phyloP scores from a whole-genome alignment of 2,888 invertebrate species.

The Anagyrus pseudococci region DNA sequence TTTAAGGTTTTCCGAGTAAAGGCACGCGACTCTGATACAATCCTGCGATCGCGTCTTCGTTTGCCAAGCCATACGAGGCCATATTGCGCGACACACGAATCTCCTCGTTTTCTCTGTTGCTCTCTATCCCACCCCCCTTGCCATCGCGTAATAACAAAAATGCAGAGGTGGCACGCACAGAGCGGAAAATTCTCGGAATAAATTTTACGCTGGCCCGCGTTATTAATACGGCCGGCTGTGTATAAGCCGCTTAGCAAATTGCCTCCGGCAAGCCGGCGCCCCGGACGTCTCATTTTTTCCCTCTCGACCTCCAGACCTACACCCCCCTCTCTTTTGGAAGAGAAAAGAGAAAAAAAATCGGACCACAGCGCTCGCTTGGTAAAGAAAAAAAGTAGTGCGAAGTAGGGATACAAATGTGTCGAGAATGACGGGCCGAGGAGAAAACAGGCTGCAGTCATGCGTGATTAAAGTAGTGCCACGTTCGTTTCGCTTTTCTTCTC shows the following conservation, averaged over 20 bases:
- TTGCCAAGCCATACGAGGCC: too few species aligned
- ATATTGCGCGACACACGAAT: too few species aligned
- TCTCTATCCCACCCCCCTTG: too few species aligned
- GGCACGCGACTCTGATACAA: too few species aligned
- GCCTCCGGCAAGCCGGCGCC: background rate
- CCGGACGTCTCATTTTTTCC: background rate
- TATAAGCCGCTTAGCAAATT: conserved; percentile 3
- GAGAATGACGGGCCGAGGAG: background rate
- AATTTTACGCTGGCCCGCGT: background rate
- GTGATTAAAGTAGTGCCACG: conserved; percentile 13
- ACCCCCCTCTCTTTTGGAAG: background rate
- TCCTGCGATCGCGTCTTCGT: too few species aligned
- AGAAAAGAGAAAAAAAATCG: conserved; percentile 9
- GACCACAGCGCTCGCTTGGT: too few species aligned
- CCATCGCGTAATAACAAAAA: background rate
- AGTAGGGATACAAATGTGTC: background rate
- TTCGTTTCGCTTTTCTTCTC: background rate
- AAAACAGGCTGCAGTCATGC: conserved; percentile 16
- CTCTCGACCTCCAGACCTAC: background rate
- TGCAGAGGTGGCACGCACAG: background rate
- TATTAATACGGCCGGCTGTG: background rate
- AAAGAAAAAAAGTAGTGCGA: background rate
- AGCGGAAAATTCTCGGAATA: background rate
- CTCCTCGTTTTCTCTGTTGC: too few species aligned
- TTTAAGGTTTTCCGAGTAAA: too few species aligned